Evolutionary conservation across 2,113 vertebrate species (phyloP), one percentile per base, ranked within the genome.

Genomic region (Syngnathus scovelli): DNA sequence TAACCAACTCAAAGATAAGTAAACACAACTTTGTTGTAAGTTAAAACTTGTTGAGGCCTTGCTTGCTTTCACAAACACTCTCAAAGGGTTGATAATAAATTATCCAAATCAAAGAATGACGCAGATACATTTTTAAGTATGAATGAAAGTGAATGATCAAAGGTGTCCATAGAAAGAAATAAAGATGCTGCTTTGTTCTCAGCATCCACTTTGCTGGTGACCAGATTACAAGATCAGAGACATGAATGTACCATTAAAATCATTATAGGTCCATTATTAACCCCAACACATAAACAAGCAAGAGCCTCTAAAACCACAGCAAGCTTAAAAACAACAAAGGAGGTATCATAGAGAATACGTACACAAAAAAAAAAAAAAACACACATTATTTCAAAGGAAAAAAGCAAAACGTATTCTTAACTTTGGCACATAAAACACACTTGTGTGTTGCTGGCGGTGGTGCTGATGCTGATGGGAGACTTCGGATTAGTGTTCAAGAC

Each of bases 391-490:
- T 72, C 69, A 19, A 79, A 72, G 72, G 82, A 78, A 16, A 11
- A 13, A 77, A 10, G 19, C 75, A 72, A 71, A 54, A 81, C 43
- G 66, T 56, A 46, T 74, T 73, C 27, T 66, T 74, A 78, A 78
- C 81, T 84, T 86, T 86, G 83, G 83, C 81, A 75, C 70, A 66
- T 49, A 78, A 44, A 75, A 69, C 67, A 39, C 46, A 43, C 65
- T 43, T 6, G 0, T 38, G 67, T 72, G 69, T 70, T 66, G 67
- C 69, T 75, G 71, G 67, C 74, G 37, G 16, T 41, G 59, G 19
- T 54, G 52, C 67, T 74, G 72, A 70, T 77, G 36, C 7, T 60
- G 58, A 38, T 60, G 23, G 37, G 43, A 23, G 55, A 3, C 63
- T 66, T 54, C 62, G 49, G 62, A 60, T 81, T 82, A 77, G 79